phyloP scores from a whole-genome alignment of 2,113 vertebrate genomes.

The Zapus hudsonius region DNA sequence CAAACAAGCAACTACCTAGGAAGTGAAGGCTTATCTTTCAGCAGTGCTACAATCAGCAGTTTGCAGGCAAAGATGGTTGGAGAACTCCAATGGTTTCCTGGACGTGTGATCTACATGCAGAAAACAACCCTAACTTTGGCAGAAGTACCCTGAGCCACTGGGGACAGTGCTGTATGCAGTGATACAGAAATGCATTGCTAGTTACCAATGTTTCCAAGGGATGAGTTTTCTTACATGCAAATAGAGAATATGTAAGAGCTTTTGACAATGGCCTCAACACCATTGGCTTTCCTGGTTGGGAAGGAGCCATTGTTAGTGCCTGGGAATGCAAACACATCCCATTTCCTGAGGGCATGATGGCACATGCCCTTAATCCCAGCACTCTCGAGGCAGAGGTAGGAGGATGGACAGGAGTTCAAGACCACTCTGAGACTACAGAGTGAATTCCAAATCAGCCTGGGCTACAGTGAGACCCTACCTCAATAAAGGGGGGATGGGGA shows the following conservation, averaged over 20 bases:
- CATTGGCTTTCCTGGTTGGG: not conserved
- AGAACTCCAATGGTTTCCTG: not conserved
- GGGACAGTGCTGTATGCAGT: not conserved
- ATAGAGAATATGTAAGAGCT: not conserved
- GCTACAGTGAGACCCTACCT: too few species aligned
- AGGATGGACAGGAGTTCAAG: too few species aligned
- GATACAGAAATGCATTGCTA: rapidly evolving
- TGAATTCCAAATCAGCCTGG: too few species aligned
- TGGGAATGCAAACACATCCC: not conserved
- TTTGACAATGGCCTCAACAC: not conserved
- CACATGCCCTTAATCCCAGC: too few species aligned
- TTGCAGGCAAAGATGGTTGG: not conserved
- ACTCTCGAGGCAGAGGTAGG: too few species aligned
- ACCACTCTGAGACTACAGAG: too few species aligned
- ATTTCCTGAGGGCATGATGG: not conserved
- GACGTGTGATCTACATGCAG: not conserved
- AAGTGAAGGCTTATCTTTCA: not conserved
- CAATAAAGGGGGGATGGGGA: too few species aligned
- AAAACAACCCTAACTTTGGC: not conserved
- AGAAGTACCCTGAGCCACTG: not conserved
- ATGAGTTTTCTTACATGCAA: not conserved
- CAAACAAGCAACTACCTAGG: rapidly evolving
- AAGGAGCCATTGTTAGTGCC: not conserved
- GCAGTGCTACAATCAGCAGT: not conserved
- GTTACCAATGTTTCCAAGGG: not conserved